Evolutionary conservation across 2,797 vertebrate genomes (phyloP), one percentile per base, ranked within the genome.

Genomic region (Scarus forsteni): DNA sequence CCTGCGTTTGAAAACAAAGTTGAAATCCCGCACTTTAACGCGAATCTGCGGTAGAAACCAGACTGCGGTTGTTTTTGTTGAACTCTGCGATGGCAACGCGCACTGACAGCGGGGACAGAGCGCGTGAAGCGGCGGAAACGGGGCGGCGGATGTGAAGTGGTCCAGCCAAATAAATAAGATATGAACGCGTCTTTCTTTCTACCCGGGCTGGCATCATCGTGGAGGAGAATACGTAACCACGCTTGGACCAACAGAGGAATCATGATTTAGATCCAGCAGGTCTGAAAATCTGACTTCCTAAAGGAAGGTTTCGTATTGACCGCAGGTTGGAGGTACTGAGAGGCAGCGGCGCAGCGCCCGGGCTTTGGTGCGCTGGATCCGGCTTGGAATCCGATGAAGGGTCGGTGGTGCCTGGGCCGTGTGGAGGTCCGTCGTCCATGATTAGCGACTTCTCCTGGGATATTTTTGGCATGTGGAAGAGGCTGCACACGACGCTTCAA

Each of bases 121-220:
- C 19, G 84, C 2, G 64, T 19, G 60, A 6, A 50, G 71, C 60
- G 38, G 75, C 77, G 87, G 35, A 87, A 80, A 45, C 70, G 3
- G 58, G 63, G 62, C 46, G 75, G 82, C 73, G 85, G 83, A 51
- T 81, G 77, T 87, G 61, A 70, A 67, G 73, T 5, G 56, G 40
- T 52, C 36, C 68, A 38, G 46, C 35, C 44, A 19, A 73, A 88
- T 87, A 77, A 83, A 89, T 86, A 88, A 89, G 82, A 84, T 5
- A 86, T 89, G 84, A 87, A 77, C 27, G 54, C 54, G 51, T 64
- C 0, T 69, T 10, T 64, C 0, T 69, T 8, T 75, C 51, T 14
- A 1, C 4, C 9, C 56, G 54, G 35, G 34, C 73, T 68, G 70
- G 62, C 70, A 39, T 10, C 69, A 62, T 8, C 44, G 14, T 56